A percentile compares a stretch with the other conserved stretches of the same genome.
phyloP scores from a whole-genome alignment of 2,888 invertebrate genomes.

The Acleris sparsana region DNA sequence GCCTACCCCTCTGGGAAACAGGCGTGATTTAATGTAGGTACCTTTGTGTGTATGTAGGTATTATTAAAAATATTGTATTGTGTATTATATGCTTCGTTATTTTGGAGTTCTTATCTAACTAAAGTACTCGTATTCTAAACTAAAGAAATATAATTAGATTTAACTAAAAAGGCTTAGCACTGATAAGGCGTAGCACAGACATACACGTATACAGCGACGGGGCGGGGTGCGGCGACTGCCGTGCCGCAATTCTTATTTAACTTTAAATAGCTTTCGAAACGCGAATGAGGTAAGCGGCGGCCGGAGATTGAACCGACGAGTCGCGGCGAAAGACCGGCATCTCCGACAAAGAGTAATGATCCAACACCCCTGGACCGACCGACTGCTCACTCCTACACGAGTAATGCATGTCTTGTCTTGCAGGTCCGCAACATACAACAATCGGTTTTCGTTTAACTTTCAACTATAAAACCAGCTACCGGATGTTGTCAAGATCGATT shows the following conservation, averaged over 20 bases:
- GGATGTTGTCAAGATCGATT: neutral
- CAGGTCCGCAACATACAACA: neutral
- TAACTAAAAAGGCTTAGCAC: too few species aligned
- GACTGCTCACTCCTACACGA: neutral
- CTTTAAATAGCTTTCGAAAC: conserved; percentile 61
- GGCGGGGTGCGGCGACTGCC: conserved; percentile 17
- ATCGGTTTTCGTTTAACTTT: conserved; percentile 1
- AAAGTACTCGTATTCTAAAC: too few species aligned
- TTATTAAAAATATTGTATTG: too few species aligned
- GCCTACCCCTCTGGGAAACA: too few species aligned
- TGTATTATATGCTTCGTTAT: too few species aligned
- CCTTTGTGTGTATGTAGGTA: too few species aligned
- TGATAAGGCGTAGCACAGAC: too few species aligned
- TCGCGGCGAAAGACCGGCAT: conserved; percentile 53
- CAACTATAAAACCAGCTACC: too few species aligned
- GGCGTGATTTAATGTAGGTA: too few species aligned
- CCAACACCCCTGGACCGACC: conserved; percentile 45
- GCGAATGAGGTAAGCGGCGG: conserved; percentile 51
- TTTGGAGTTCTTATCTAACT: too few species aligned
- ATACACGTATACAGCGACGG: conserved; percentile 11
- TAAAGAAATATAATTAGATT: too few species aligned
- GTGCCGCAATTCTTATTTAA: conserved; percentile 56
- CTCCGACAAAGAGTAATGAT: conserved; percentile 70
- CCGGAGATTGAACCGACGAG: conserved; percentile 60
- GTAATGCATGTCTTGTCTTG: conserved; percentile 12